Evolutionary conservation across 2,888 invertebrate genomes (phyloP), one percentile per base, ranked within the genome.

Genomic region (Venusia cambrica): DNA sequence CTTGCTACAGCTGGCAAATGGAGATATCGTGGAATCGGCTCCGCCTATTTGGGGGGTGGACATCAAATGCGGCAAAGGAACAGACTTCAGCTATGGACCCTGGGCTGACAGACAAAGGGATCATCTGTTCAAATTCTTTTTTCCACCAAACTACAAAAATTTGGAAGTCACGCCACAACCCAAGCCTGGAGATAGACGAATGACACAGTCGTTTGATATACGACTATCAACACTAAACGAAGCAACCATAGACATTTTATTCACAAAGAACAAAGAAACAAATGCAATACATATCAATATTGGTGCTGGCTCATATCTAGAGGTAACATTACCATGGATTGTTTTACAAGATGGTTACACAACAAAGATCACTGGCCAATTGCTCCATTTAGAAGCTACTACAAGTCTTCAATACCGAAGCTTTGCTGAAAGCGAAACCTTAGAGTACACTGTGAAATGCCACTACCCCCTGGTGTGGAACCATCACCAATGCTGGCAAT

Each of bases 81-180:
- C 96, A 1, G 96, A 97, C 66, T 96, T 99, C 59, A 98, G 97
- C 74, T 99, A 99, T 67, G 99, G 99, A 0, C 99, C 99, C 0
- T 99, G 99, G 99, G 99, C 98, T 2, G 99, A 99, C 71, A 90
- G 98, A 28, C 99, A 99, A 72, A 90, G 99, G 46, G 98, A 98
- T 68, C 93, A 96, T 75, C 87, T 99, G 14, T 98, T 96, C 79
- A 96, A 93, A 78, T 97, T 98, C 76, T 99, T 99, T 84, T 98
- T 95, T 69, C 99, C 97, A 3, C 92, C 94, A 47, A 94, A 95
- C 70, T 96, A 93, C 78, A 91, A 93, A 62, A 91, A 92, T 38
- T 88, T 95, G 69, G 91, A 92, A 72, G 90, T 95, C 1, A 96
- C 96, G 0, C 91, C 93, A 38, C 90, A 93, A 21, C 95, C 96